phyloP scores from a whole-genome alignment of 2,113 vertebrate genomes.

The Syngnathus scovelli region DNA sequence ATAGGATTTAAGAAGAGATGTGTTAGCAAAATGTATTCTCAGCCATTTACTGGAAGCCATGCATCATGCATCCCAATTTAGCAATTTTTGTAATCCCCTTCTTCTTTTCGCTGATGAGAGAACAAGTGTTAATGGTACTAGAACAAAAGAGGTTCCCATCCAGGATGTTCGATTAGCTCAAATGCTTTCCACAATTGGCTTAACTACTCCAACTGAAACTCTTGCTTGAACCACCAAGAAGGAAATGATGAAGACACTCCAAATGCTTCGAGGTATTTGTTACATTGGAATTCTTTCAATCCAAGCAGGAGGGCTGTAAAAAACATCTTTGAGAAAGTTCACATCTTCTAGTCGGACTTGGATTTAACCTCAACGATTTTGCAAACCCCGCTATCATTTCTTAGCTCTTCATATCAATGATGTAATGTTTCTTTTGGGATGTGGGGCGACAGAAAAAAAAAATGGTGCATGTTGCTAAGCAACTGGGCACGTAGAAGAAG shows the following conservation, averaged over 20 bases:
- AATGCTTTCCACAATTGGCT: slow-evolving; percentile 22
- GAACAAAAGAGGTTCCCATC: slow-evolving; percentile 26
- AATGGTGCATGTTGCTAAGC: slow-evolving; percentile 67
- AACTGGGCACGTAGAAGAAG: slow-evolving; percentile 63
- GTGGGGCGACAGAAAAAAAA: slow-evolving; percentile 51
- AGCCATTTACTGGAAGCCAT: background rate
- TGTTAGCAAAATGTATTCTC: background rate
- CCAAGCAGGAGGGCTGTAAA: background rate
- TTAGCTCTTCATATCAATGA: slow-evolving; percentile 39
- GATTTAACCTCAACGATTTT: slow-evolving; percentile 7
- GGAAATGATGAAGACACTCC: slow-evolving; percentile 2
- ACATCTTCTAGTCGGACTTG: background rate
- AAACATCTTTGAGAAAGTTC: background rate
- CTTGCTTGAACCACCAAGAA: slow-evolving; percentile 10
- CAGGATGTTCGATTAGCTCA: slow-evolving; percentile 36
- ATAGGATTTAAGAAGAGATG: background rate
- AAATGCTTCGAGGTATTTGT: slow-evolving; percentile 6
- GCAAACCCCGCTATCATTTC: slow-evolving; percentile 29
- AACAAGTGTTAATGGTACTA: slow-evolving; percentile 25
- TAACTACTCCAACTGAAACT: slow-evolving; percentile 10
- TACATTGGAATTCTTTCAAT: background rate
- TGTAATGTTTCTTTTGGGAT: slow-evolving; percentile 58
- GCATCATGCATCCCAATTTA: background rate
- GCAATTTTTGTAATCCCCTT: background rate
- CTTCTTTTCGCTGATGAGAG: background rate